phyloP scores from a whole-genome alignment of 2,113 vertebrate species.

The Phrynosoma blainvillii region DNA sequence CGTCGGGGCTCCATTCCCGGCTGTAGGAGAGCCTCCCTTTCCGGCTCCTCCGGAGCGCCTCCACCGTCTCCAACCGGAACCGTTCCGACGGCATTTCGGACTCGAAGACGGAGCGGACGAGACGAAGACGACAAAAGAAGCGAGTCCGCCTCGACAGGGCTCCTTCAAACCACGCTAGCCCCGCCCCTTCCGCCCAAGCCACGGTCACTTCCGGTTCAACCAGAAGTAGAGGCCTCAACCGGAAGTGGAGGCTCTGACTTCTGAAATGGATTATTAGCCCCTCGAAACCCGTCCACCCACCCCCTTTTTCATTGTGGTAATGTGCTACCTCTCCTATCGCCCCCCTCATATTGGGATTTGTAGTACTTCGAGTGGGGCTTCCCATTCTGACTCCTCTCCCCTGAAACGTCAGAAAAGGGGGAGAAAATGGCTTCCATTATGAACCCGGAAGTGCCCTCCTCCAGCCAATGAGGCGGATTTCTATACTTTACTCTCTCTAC shows the following conservation, averaged over 20 bases:
- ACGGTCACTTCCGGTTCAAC: conserved; percentile 45
- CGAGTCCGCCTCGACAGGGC: too few relatives aligned
- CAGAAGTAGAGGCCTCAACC: neutral
- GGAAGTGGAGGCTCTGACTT: neutral
- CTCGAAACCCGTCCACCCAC: too few relatives aligned
- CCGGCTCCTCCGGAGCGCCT: conserved; percentile 71
- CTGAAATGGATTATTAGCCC: too few relatives aligned
- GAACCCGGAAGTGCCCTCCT: neutral
- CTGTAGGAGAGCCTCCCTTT: conserved; percentile 77
- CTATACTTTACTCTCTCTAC: neutral
- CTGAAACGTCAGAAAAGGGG: too few relatives aligned
- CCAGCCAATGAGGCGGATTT: accelerated
- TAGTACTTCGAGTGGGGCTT: neutral
- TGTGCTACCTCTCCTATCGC: too few relatives aligned
- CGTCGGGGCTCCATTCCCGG: conserved; percentile 56
- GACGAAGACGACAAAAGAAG: accelerated
- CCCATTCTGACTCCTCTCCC: neutral
- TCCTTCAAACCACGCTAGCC: accelerated
- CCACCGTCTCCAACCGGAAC: conserved; percentile 75
- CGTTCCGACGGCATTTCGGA: conserved; percentile 53
- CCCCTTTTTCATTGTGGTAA: too few relatives aligned
- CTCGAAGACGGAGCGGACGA: too few relatives aligned
- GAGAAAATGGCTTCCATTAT: neutral
- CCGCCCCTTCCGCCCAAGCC: neutral
- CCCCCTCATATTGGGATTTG: neutral